A percentile compares a stretch with the other conserved stretches of the same genome.
phyloP scores from a whole-genome alignment of 2,797 vertebrate species.

The Molossus alvarezi region DNA sequence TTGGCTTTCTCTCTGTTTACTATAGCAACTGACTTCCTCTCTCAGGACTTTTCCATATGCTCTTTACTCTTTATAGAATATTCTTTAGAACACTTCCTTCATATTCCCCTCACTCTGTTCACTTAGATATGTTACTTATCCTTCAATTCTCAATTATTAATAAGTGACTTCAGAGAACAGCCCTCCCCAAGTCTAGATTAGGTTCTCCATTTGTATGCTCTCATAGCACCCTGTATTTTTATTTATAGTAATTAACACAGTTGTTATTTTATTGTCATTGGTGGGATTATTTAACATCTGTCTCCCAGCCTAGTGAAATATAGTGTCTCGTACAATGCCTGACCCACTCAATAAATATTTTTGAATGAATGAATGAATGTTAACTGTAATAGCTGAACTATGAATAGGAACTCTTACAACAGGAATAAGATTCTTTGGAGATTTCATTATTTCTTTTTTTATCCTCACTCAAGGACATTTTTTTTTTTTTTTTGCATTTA shows the following conservation, averaged over 20 bases:
- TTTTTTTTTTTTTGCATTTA: too few species aligned
- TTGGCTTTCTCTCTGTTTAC: conserved; percentile 40
- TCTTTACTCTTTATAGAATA: conserved; percentile 11
- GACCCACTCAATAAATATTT: conserved; percentile 55
- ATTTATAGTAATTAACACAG: conserved; percentile 37
- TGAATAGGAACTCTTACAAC: conserved; percentile 34
- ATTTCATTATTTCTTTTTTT: conserved; percentile 8
- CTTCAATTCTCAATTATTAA: conserved; percentile 51
- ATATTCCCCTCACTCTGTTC: not conserved
- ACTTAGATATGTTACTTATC: conserved; percentile 28
- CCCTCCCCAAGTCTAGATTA: not conserved
- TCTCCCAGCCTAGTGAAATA: not conserved
- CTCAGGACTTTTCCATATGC: conserved; percentile 19
- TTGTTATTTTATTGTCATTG: conserved; percentile 56
- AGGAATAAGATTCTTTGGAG: conserved; percentile 37
- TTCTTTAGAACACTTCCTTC: conserved; percentile 3
- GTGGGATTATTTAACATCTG: not conserved
- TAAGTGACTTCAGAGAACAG: conserved; percentile 16
- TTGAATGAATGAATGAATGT: conserved; percentile 33
- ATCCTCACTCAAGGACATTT: too few species aligned
- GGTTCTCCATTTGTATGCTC: conserved; percentile 26
- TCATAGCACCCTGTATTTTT: conserved; percentile 14
- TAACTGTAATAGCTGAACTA: conserved; percentile 55
- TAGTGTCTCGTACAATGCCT: not conserved
- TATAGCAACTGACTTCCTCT: conserved; percentile 1